Evolutionary conservation across 2,797 vertebrate species (phyloP).

Genomic region (Paramormyrops hopkinsi): DNA sequence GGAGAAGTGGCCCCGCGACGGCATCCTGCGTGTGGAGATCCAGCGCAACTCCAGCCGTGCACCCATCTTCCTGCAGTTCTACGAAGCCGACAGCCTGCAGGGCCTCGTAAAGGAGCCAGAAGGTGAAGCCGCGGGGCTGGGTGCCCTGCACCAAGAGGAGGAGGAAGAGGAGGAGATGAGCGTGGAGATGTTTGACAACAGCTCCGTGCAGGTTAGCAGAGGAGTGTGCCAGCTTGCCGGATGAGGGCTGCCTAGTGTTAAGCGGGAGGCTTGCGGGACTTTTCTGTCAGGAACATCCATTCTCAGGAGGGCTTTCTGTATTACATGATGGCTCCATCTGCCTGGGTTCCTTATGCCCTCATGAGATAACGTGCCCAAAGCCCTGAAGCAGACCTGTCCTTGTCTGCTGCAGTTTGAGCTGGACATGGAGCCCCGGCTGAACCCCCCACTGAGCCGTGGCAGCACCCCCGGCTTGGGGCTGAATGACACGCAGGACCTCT

Average conservation of each 20-base stretch:
- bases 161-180: constrained; percentile 85
- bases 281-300: background rate
- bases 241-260: background rate
- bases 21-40: constrained; percentile 86
- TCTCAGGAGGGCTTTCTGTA: background rate
- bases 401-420: constrained; percentile 74
- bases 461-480: constrained; percentile 49
- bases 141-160: constrained; percentile 47
- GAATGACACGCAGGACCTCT: constrained; percentile 79
- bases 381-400: background rate
- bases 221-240: background rate
- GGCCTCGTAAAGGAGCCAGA: constrained; percentile 61
- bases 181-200: constrained; percentile 88
- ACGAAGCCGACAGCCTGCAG: constrained; percentile 62
- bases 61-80: constrained; percentile 86
- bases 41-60: constrained; percentile 85
- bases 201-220: constrained; percentile 76
- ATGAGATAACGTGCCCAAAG: background rate
- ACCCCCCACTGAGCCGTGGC: constrained; percentile 61
- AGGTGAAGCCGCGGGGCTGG: constrained; percentile 27
- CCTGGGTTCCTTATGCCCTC: background rate
- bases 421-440: constrained; percentile 86
- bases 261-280: background rate
- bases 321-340: background rate
- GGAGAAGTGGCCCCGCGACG: constrained; percentile 88